Base-by-base conservation (phyloP, 2,797 vertebrate species). In the Poecilia wingei region DNA sequence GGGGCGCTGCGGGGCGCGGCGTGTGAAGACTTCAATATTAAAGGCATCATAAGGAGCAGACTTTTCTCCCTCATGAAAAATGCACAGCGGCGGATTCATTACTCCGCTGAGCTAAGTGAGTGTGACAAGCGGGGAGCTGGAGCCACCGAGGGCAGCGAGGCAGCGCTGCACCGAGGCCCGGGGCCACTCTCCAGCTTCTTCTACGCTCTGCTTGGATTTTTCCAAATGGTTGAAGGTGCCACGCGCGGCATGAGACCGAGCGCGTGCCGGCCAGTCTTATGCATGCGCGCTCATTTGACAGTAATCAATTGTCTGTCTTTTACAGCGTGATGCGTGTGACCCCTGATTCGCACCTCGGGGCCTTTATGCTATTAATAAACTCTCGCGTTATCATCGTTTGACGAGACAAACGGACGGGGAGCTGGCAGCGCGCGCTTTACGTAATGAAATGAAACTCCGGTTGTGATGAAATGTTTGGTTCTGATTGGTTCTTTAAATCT, bases 31-130 rank as follows among this genome's bases (percentile, higher is more conserved):
- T 88, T 93, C 89, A 88, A 87, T 92, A 94, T 93, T 93, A 91
- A 91, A 91, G 87, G 89, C 83, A 91, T 92, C 88, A 90, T 89
- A 90, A 89, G 84, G 84, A 92, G 84, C 88, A 82, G 89, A 94
- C 93, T 93, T 92, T 89, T 80, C 85, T 82, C 89, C 86, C 88
- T 92, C 92, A 94, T 95, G 94, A 95, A 95, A 95, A 94, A 94
- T 94, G 92, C 89, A 95, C 89, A 92, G 89, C 76, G 74, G 93
- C 92, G 89, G 94, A 94, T 93, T 95, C 92, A 93, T 96, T 92
- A 93, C 93, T 93, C 81, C 90, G 90, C 82, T 94, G 92, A 93
- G 83, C 92, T 95, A 94, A 96, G 84, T 90, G 88, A 91, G 89
- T 93, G 90, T 95, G 95, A 95, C 95, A 96, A 91, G 92, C 79